Base-by-base conservation (phyloP, 2,888 invertebrate species). In the Acanthosoma haemorrhoidale region DNA sequence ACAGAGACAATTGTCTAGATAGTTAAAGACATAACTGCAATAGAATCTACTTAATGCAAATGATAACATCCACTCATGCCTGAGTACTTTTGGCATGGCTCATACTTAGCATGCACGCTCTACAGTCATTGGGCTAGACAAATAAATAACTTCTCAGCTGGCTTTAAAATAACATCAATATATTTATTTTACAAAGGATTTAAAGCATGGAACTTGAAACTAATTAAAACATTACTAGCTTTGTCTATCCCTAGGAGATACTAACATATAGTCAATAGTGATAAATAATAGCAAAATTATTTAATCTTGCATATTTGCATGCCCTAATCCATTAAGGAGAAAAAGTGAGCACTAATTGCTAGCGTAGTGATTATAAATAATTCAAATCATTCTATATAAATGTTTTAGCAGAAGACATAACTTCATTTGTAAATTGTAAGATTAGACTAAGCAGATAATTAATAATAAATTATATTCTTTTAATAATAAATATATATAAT, bases 11-110 rank as follows among this genome's bases (percentile, higher is more conserved):
- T n/a, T n/a, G n/a, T n/a, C n/a, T n/a, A n/a, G n/a, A n/a, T n/a
- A n/a, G n/a, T n/a, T n/a, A n/a, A n/a, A n/a, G n/a, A n/a, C n/a
- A n/a, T n/a, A n/a, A n/a, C n/a, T n/a, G n/a, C n/a, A n/a, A n/a
- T n/a, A n/a, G n/a, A n/a, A n/a, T n/a, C n/a, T n/a, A n/a, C n/a
- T n/a, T n/a, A n/a, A n/a, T n/a, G n/a, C n/a, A n/a, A n/a, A 5
- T 32, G 3, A 13, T 15, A 60, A 60, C 36, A 60, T 60, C 60
- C 60, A 34, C 36, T 60, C 60, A 60, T 34, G 15, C 60, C 60
- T 34, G 60, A 32, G 6, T 25, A 51, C 16, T 51, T 25, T 51
- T 21, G 29, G 51, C 51, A 51, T 51, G 51, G 25, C 51, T 51
- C 13, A 13, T 25, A 25, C 25, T 51, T 51, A n/a, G n/a, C n/a